Conservation (phyloP, 2,113 vertebrate genomes). For the Crotalus horridus region DNA sequence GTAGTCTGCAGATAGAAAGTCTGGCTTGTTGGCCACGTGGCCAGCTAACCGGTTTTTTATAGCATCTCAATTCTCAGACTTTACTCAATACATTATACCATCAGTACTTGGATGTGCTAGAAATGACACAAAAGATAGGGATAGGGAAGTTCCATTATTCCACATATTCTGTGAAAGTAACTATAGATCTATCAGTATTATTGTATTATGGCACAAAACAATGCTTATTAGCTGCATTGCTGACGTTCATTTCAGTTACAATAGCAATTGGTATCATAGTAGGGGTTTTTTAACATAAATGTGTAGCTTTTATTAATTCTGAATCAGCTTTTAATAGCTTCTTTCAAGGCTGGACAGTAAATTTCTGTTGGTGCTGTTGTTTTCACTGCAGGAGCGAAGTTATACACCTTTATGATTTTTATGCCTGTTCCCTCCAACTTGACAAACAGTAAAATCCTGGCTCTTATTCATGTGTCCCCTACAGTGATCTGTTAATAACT, state of each 20-base stretch:
- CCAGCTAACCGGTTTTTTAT: too few species aligned
- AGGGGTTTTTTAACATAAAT: not conserved
- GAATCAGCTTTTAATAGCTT: not conserved
- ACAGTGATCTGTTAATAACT: constrained; percentile 50
- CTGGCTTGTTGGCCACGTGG: too few species aligned
- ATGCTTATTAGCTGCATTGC: not conserved
- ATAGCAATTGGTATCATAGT: not conserved
- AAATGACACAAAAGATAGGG: too few species aligned
- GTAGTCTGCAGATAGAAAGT: too few species aligned
- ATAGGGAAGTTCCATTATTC: not conserved
- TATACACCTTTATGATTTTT: not conserved
- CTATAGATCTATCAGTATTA: not conserved
- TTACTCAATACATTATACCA: too few species aligned
- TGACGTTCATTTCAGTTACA: not conserved
- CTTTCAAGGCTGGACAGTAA: not conserved
- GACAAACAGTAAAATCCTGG: constrained; percentile 14
- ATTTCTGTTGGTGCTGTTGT: not conserved
- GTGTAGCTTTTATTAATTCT: not conserved
- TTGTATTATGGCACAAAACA: not conserved
- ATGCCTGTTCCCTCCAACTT: not conserved
- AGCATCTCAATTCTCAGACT: too few species aligned
- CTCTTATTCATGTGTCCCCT: constrained; percentile 26
- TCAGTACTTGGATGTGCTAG: not conserved
- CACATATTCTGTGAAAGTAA: not conserved
- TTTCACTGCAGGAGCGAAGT: constrained; percentile 20